Percentiles rank a stretch among this genome's conserved stretches.
These are phyloP conservation scores for Calliopsis andreniformis DNA, from an alignment of 1,140 invertebrate species.

Conservation along the genomic window DNA sequence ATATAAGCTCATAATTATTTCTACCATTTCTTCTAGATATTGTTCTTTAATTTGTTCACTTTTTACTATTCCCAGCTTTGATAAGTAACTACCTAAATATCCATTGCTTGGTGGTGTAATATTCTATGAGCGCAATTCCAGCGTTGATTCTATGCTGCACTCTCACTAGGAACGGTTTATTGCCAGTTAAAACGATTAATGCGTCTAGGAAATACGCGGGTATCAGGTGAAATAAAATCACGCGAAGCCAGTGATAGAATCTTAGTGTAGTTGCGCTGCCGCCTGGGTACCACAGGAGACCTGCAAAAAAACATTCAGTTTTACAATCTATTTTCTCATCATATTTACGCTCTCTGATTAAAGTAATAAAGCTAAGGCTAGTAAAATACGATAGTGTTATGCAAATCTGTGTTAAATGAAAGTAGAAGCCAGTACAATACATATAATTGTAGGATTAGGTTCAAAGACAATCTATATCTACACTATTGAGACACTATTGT, in stretches of 20 bases:
- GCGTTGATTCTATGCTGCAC: slow-evolving; percentile 85
- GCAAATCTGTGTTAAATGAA: no score
- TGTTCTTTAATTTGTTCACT: no score
- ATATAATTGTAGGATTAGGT: no score
- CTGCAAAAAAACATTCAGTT: slow-evolving; percentile 60
- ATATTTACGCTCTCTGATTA: no score
- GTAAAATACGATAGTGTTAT: no score
- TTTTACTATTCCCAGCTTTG: no score
- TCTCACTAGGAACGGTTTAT: slow-evolving; percentile 89
- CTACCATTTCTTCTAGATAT: no score
- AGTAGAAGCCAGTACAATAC: no score
- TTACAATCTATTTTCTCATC: background rate
- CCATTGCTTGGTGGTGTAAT: slow-evolving; percentile 94
- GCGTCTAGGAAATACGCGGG: slow-evolving; percentile 91
- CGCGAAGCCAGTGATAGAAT: slow-evolving; percentile 85
- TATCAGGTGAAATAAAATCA: slow-evolving; percentile 89
- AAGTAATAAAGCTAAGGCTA: no score
- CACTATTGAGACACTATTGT: no score
- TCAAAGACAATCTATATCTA: no score
- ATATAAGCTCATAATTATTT: no score
- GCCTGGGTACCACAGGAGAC: slow-evolving; percentile 90
- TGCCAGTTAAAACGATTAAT: slow-evolving; percentile 85
- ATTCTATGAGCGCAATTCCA: slow-evolving; percentile 87
- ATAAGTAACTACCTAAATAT: slow-evolving; percentile 85
- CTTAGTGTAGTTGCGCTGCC: slow-evolving; percentile 88